Evolutionary conservation across 2,888 invertebrate species (phyloP).

Genomic region (Synergus japonicus): DNA sequence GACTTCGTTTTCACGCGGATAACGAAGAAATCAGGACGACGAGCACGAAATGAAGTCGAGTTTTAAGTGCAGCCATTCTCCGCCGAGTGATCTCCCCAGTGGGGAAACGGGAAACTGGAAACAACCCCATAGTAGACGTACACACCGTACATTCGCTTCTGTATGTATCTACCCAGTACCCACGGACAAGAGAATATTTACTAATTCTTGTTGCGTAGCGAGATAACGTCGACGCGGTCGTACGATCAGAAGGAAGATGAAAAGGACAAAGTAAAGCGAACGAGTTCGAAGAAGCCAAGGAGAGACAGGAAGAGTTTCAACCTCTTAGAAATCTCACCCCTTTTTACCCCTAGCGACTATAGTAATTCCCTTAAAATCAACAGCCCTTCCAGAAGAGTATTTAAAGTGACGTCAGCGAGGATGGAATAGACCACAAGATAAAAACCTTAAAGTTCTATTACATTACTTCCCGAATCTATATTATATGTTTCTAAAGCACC

Average conservation of each 20-base stretch:
- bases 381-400: conserved; percentile 70
- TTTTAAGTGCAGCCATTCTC: conserved; percentile 53
- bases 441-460: not conserved
- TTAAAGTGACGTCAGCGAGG: conserved; percentile 74
- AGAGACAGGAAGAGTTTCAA: conserved; percentile 14
- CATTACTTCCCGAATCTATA: not conserved
- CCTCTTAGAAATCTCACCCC: not conserved
- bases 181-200: conserved; percentile 61
- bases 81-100: conserved; percentile 31
- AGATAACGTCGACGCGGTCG: conserved; percentile 65
- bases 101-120: conserved; percentile 12
- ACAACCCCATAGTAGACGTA: conserved; percentile 25
- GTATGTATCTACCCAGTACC: conserved; percentile 4
- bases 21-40: conserved; percentile 41
- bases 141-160: conserved; percentile 23
- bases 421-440: conserved; percentile 44
- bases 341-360: conserved; percentile 29
- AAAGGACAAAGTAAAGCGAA: conserved; percentile 45
- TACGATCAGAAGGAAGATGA: conserved; percentile 45
- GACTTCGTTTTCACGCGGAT: conserved; percentile 37
- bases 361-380: conserved; percentile 65
- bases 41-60: conserved; percentile 55
- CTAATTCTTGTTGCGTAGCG: conserved; percentile 73
- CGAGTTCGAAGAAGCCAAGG: conserved; percentile 28
- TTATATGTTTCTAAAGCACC: not conserved